These are phyloP conservation scores for Oxycera nigricornis DNA, from an alignment of 2,888 invertebrate genomes.

Conservation along the genomic window DNA sequence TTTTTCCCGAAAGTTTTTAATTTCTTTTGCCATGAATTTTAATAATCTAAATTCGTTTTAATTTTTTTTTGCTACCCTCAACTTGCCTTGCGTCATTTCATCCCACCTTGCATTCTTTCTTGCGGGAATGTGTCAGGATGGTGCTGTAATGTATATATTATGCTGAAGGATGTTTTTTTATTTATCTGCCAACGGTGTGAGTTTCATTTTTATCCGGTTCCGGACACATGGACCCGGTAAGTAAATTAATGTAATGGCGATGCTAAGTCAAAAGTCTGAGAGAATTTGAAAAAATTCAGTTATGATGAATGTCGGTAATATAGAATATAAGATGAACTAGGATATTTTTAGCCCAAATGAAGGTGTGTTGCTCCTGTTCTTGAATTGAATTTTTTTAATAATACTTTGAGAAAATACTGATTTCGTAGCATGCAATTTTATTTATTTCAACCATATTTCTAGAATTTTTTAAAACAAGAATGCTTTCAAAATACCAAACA, in stretches of 20 bases:
- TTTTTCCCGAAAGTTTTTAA: slow-evolving; percentile 44
- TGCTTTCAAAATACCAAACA: no score
- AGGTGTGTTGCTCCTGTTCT: no score
- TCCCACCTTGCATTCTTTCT: not conserved
- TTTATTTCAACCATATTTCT: no score
- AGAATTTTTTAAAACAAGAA: no score
- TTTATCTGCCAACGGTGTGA: not conserved
- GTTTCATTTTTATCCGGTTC: slow-evolving; percentile 25
- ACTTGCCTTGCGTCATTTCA: no score
- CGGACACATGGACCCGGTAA: not conserved
- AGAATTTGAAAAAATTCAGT: slow-evolving; percentile 28
- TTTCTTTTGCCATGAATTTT: slow-evolving; percentile 47
- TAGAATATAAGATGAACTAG: no score
- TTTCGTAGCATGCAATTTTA: no score
- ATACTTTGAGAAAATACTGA: no score
- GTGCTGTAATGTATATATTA: not conserved
- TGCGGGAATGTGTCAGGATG: not conserved
- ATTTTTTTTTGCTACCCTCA: slow-evolving; percentile 24
- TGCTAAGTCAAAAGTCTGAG: slow-evolving; percentile 39
- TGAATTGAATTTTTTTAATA: no score
- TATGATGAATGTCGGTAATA: no score
- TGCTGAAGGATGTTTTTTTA: not conserved
- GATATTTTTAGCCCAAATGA: no score
- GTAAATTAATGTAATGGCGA: slow-evolving; percentile 41
- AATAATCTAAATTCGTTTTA: slow-evolving; percentile 41